Evolutionary conservation across 2,888 invertebrate species (phyloP).

Genomic region (Coronaproctus castanopsis): DNA sequence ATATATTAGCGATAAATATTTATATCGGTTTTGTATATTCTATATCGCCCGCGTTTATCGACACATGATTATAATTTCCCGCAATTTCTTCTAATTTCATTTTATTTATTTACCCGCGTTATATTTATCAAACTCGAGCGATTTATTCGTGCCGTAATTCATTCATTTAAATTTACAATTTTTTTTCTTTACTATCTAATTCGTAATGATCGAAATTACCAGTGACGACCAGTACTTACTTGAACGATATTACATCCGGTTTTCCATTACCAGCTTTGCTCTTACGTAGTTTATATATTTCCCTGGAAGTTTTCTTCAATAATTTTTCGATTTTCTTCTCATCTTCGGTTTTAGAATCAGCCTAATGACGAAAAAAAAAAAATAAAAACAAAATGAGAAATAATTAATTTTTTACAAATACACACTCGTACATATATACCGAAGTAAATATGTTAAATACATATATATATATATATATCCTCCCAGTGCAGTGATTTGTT

Average conservation of each 20-base stretch:
- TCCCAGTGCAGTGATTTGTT: neutral
- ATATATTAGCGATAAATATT: no score
- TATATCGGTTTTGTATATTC: no score
- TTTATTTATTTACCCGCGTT: no score
- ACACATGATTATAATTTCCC: no score
- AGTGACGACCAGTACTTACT: conserved; percentile 39
- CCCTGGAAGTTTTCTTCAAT: conserved; percentile 68
- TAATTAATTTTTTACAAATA: neutral
- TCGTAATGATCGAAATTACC: no score
- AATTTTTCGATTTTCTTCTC: conserved; percentile 56
- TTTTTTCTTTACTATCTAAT: no score
- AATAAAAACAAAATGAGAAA: neutral
- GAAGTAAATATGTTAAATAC: neutral
- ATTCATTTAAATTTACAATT: no score
- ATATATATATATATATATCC: neutral
- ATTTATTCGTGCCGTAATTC: no score
- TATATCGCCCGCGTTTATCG: no score
- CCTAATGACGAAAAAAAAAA: conserved; percentile 24
- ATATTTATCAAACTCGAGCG: no score
- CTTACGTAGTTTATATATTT: conserved; percentile 74
- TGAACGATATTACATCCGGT: conserved; percentile 79
- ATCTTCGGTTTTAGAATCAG: conserved; percentile 36
- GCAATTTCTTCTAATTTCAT: no score
- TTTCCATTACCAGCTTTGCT: conserved; percentile 70
- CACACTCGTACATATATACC: neutral